phyloP scores from a whole-genome alignment of 1,140 invertebrate species.

The Sipha flava region DNA sequence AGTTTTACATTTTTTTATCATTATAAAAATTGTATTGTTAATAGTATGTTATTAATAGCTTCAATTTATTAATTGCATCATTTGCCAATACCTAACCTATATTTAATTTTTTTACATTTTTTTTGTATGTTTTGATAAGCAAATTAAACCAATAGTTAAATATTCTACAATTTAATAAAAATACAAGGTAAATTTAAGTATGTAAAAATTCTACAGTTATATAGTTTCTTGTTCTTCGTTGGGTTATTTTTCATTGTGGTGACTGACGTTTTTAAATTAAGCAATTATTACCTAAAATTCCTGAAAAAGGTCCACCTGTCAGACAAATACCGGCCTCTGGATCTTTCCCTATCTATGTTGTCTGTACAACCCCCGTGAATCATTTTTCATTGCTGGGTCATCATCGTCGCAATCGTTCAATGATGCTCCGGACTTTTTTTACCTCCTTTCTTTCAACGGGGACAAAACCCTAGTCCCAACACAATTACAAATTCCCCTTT shows the following conservation, averaged over 20 bases:
- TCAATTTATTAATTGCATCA: too few relatives aligned
- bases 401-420: constrained; percentile 26
- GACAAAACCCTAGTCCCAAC: constrained; percentile 28
- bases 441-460: not conserved
- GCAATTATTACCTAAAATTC: constrained; percentile 31
- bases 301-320: constrained; percentile 29
- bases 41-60: too few relatives aligned
- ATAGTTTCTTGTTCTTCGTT: not conserved
- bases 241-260: constrained; percentile 28
- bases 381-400: constrained; percentile 28
- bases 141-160: too few relatives aligned
- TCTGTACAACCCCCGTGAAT: not conserved
- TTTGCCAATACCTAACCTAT: too few relatives aligned
- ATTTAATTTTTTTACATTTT: too few relatives aligned
- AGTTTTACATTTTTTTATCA: too few relatives aligned
- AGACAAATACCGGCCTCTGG: not conserved
- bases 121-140: too few relatives aligned
- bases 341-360: not conserved
- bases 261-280: constrained; percentile 32
- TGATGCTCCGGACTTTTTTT: constrained; percentile 6
- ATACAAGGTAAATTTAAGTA: too few relatives aligned
- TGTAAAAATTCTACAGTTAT: not conserved
- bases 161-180: too few relatives aligned
- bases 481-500: constrained; percentile 30
- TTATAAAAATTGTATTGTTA: too few relatives aligned